Evolutionary conservation across 2,113 vertebrate species (phyloP).

Genomic region (Corythoichthys haematopterus): DNA sequence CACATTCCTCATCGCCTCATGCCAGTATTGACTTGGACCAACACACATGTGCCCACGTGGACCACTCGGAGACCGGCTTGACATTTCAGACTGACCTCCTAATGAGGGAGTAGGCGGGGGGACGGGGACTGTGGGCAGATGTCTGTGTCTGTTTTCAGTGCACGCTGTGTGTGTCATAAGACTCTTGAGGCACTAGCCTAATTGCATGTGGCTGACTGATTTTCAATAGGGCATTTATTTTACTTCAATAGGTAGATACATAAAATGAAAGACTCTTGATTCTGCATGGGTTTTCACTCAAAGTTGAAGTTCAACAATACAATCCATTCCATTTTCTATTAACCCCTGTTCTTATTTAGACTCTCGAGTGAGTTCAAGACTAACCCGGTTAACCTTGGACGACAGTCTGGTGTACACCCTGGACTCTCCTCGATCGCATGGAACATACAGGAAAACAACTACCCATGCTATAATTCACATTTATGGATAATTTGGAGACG

Average conservation of each 20-base stretch:
- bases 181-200: slow-evolving; percentile 7
- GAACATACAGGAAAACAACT: no score
- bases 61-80: slow-evolving; percentile 17
- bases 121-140: slow-evolving; percentile 25
- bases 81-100: slow-evolving; percentile 33
- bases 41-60: slow-evolving; percentile 20
- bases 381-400: no score
- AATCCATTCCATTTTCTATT: neutral
- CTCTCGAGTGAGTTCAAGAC: neutral
- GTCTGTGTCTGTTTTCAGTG: slow-evolving; percentile 19
- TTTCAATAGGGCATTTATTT: neutral
- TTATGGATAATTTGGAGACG: neutral
- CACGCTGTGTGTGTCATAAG: slow-evolving; percentile 10
- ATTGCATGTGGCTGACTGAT: neutral
- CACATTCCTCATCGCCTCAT: slow-evolving; percentile 26
- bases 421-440: no score
- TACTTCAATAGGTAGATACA: neutral
- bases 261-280: neutral
- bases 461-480: neutral
- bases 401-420: no score
- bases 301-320: neutral
- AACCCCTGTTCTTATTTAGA: neutral
- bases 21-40: slow-evolving; percentile 29
- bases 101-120: slow-evolving; percentile 19
- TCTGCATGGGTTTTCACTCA: neutral